These are phyloP conservation scores for Andrena haemorrhoa DNA, from an alignment of 2,888 invertebrate species.

Conservation along the genomic window DNA sequence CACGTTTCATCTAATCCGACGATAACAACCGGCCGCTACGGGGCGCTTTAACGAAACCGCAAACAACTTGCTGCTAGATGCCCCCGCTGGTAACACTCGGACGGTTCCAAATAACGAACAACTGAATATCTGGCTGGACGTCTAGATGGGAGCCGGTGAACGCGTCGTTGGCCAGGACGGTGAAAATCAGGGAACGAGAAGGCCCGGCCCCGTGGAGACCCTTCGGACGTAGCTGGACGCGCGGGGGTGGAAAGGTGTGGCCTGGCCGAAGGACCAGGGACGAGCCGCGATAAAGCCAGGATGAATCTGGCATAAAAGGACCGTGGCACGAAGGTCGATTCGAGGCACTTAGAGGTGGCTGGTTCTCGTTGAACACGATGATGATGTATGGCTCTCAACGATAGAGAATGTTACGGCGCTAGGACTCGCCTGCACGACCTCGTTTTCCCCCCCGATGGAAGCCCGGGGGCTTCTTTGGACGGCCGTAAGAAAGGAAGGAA, in stretches of 20 bases:
- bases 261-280: conserved; percentile 38
- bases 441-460: conserved; percentile 66
- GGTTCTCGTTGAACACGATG: conserved; percentile 76
- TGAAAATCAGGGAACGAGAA: conserved; percentile 49
- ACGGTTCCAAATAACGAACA: not conserved
- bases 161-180: conserved; percentile 14
- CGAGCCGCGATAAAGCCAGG: conserved; percentile 64
- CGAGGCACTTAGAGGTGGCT: conserved; percentile 77
- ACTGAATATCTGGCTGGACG: not conserved
- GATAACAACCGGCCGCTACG: not conserved
- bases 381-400: conserved; percentile 80
- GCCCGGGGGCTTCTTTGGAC: conserved; percentile 58
- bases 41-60: not conserved
- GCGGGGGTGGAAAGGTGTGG: conserved; percentile 19
- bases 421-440: conserved; percentile 68
- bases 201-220: conserved; percentile 30
- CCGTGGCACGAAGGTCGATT: conserved; percentile 72
- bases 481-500: conserved; percentile 61
- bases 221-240: conserved; percentile 8
- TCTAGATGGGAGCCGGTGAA: not conserved
- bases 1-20: not conserved
- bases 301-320: conserved; percentile 67
- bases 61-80: not conserved
- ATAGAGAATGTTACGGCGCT: conserved; percentile 70
- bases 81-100: not conserved